Evolutionary conservation across 2,888 invertebrate genomes (phyloP), one percentile per base, ranked within the genome.

Genomic region (Lepidocyrtoides sp.): DNA sequence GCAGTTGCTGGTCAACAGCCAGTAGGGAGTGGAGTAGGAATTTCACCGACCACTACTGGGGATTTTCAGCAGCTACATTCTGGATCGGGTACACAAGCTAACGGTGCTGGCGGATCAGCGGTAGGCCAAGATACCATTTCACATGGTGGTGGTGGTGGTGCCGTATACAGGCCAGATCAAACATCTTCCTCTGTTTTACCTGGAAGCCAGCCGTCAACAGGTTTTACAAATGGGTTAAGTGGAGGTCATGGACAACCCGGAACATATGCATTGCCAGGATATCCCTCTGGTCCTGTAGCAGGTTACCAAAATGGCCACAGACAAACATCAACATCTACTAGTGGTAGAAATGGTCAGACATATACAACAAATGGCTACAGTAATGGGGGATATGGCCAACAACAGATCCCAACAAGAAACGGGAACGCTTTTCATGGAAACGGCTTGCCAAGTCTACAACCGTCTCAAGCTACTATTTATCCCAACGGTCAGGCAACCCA

Each of bases 291-390:
- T n/a, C n/a, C 14, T 20, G 32, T n/a, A n/a, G n/a, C 32, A n/a
- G 60, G 44, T 41, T 41, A 17, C 41, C 36, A 44, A 32, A 88
- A 85, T 54, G 90, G 85, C 2, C 54, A 86, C 29, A 23, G 54
- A n/a, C 26, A 69, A 48, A 77, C 57, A 20, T 41, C 60, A 23
- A 41, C 82, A 3, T n/a, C 41, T 14, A 69, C 66, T 0, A 72
- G 4, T 29, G 79, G 79, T n/a, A 63, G 51, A 8, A 89, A 60
- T 77, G 89, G 75, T 7, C 75, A 89, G 17, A 20, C 66, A 4
- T 41, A 81, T 51, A 14, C 17, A 23, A 51, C 69, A 41, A 72
- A 83, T 83, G 83, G 72, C 2, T 26, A 84, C 26, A 69, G 17
- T 20, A 69, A 2, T 41, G 41, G 36, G 12, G 66, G 32, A 2